A percentile compares a stretch with the other conserved stretches of the same genome.
phyloP scores from a whole-genome alignment of 92 coral and sea anemone species.

The Porites rus region DNA sequence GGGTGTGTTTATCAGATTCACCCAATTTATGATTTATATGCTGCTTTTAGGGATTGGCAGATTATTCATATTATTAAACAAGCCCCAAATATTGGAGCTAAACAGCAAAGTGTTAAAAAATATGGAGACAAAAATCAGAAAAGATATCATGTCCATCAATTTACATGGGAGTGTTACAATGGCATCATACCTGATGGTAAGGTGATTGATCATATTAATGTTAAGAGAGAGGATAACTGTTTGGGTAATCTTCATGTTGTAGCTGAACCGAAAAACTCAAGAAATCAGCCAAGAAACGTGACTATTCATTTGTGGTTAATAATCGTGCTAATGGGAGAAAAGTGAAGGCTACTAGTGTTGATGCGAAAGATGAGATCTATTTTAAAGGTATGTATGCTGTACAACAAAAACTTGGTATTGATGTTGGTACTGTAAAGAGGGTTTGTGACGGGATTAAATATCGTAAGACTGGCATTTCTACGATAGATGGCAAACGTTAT shows the following conservation, averaged over 20 bases:
- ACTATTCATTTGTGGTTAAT: slow-evolving; percentile 22
- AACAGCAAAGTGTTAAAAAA: too few relatives aligned
- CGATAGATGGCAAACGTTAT: slow-evolving; percentile 17
- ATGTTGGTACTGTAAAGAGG: slow-evolving; percentile 46
- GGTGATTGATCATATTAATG: background rate
- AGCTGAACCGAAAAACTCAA: slow-evolving; percentile 40
- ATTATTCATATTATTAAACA: background rate
- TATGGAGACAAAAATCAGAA: background rate
- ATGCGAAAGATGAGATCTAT: background rate
- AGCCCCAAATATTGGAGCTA: too few relatives aligned
- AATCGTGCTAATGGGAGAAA: slow-evolving; percentile 33
- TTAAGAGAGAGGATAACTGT: background rate
- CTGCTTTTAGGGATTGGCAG: background rate
- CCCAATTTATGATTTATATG: too few relatives aligned
- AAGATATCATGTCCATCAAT: background rate
- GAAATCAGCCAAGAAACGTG: slow-evolving; percentile 23
- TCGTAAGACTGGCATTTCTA: slow-evolving; percentile 9
- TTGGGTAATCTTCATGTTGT: background rate
- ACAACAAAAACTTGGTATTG: slow-evolving; percentile 30
- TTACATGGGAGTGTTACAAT: background rate
- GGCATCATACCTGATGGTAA: background rate
- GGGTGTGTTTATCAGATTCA: too few relatives aligned
- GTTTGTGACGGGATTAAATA: slow-evolving; percentile 23
- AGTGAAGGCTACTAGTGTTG: slow-evolving; percentile 33
- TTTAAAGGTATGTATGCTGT: background rate